phyloP scores from a whole-genome alignment of 2,797 vertebrate genomes.

The Artibeus lituratus region DNA sequence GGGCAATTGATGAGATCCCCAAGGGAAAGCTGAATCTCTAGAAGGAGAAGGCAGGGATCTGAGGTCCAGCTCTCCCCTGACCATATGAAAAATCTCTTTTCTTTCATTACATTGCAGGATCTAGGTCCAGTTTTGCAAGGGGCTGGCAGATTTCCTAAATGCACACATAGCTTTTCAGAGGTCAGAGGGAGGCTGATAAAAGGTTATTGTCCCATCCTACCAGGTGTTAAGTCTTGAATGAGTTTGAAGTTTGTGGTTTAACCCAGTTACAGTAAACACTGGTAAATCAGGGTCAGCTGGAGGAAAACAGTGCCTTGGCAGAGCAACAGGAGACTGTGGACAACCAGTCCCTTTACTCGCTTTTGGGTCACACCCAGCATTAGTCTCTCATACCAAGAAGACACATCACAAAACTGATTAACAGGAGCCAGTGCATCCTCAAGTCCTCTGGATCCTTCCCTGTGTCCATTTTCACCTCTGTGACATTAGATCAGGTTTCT shows the following conservation, averaged over 20 bases:
- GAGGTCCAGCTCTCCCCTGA: neutral
- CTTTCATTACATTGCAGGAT: neutral
- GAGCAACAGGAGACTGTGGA: neutral
- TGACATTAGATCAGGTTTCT: neutral
- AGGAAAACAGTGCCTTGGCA: neutral
- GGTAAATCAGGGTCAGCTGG: neutral
- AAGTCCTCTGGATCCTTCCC: neutral
- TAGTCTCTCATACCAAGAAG: neutral
- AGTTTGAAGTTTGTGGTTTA: neutral
- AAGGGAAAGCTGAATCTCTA: neutral
- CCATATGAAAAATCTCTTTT: neutral
- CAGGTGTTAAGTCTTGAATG: neutral
- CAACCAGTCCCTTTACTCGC: neutral
- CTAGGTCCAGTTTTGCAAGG: neutral
- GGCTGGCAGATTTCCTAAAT: neutral
- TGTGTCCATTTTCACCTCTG: neutral
- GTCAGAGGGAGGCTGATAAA: neutral
- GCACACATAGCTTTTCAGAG: neutral
- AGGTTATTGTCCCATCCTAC: neutral
- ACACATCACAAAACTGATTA: neutral
- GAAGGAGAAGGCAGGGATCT: neutral
- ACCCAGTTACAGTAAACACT: neutral
- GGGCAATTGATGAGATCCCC: neutral
- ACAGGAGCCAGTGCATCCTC: neutral
- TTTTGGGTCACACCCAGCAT: neutral